A percentile compares a stretch with the other conserved stretches of the same genome.
Evolutionary conservation across 2,888 invertebrate genomes (phyloP).

Genomic region (Shargacucullia verbasci): DNA sequence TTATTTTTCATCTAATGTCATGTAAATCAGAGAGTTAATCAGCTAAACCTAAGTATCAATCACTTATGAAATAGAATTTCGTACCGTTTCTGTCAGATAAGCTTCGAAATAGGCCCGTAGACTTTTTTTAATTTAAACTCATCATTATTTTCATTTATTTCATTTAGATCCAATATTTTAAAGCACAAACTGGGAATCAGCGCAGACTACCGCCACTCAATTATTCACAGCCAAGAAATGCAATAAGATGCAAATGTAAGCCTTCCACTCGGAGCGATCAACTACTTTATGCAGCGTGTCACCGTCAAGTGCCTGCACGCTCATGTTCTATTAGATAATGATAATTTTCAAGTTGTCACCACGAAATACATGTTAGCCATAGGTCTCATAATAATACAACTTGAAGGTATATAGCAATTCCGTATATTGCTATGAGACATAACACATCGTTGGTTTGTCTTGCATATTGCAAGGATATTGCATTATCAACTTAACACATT

Average conservation of each 20-base stretch:
- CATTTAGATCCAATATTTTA: not conserved
- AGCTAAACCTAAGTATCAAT: no score
- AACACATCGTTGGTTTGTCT: slow-evolving; percentile 5
- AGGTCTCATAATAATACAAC: no score
- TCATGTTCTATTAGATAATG: slow-evolving; percentile 2
- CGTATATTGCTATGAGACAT: slow-evolving; percentile 7
- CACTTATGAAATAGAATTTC: no score
- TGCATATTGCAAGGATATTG: slow-evolving; percentile 56
- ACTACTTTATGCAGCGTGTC: slow-evolving; percentile 1
- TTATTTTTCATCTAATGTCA: no score
- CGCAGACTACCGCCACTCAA: slow-evolving; percentile 5
- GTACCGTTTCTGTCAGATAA: no score
- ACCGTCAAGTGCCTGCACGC: not conserved
- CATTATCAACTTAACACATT: slow-evolving; percentile 1
- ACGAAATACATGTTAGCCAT: no score
- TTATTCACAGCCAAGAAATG: slow-evolving; percentile 13
- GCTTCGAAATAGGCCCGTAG: no score
- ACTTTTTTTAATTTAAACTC: no score
- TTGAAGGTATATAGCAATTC: slow-evolving; percentile 1
- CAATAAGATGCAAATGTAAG: slow-evolving; percentile 11
- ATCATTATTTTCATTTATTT: no score
- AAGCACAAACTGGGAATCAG: slow-evolving; percentile 1
- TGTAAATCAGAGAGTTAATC: no score
- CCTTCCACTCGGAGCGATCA: slow-evolving; percentile 5
- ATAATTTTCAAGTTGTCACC: no score